Conservation (phyloP, 1,140 invertebrate species). For the Oreohelix idahoensis region DNA sequence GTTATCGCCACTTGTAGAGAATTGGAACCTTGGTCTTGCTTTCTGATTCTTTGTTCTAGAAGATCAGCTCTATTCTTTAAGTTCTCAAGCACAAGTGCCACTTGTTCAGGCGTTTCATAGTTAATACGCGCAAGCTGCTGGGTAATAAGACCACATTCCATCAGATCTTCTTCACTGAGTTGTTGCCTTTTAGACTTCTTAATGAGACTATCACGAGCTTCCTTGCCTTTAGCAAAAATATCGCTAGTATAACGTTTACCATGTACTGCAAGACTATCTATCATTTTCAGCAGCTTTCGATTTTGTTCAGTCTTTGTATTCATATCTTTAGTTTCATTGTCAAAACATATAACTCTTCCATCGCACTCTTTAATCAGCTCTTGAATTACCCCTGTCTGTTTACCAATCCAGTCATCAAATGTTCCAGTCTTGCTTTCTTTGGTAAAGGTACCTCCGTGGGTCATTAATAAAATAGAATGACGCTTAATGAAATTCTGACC, state of each 20-base stretch:
- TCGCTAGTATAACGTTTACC: background rate
- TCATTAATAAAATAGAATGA: background rate
- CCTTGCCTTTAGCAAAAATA: background rate
- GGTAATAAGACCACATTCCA: background rate
- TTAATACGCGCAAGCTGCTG: background rate
- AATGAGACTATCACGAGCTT: background rate
- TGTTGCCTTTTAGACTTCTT: background rate
- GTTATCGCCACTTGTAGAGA: background rate
- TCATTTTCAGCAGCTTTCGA: background rate
- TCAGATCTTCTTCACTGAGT: background rate
- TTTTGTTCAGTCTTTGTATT: background rate
- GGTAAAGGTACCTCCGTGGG: background rate
- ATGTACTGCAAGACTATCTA: background rate
- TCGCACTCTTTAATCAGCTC: no score
- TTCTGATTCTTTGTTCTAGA: background rate
- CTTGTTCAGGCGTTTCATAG: background rate
- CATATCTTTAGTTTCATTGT: constrained; percentile 5
- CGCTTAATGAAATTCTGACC: background rate
- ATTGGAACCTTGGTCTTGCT: background rate
- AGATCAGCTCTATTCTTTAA: background rate
- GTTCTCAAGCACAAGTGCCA: background rate
- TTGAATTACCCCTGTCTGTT: background rate
- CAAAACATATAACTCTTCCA: constrained; percentile 17
- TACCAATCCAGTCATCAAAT: constrained; percentile 4
- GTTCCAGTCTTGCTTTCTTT: background rate